Base-by-base conservation (phyloP, 2,113 vertebrate genomes). In the Desmodus rotundus region DNA sequence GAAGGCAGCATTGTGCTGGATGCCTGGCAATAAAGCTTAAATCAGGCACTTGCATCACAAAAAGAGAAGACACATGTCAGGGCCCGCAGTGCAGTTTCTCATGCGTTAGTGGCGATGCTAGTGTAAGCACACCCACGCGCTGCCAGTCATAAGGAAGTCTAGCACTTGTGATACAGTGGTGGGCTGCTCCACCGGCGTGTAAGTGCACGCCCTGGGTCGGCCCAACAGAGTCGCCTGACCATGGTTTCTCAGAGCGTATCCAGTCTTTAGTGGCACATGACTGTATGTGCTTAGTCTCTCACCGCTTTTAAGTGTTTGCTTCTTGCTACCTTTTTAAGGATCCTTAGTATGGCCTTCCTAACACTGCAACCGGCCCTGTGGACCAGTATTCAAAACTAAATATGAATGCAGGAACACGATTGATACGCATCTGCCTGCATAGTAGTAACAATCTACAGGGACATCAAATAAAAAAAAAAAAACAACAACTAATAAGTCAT, bases 371-470 rank as follows among this genome's bases (percentile, higher is more conserved):
- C 41, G 45, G 24, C 36, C 67, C 2, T 33, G 9, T 54, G 16
- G n/a, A 45, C 19, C 36, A 31, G n/a, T 7, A n/a, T 52, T 54
- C 63, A 24, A 85, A 50, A 61, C 45, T 54, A 33, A 28, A 52
- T 47, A 13, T 3, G 2, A 5, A 36, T 24, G 54, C 24, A 33
- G 20, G 26, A 63, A 70, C 15, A 26, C 9, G 2, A 47, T 17
- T 41, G 31, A 65, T 41, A n/a, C 12, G 31, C 0, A 2, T 33
- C 31, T 84, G 7, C 4, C 24, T 0, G 52, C 16, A 31, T 2
- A 33, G 15, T 47, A n/a, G 14, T 56, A 38, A 52, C 2, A 47
- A 41, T 58, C 9, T 47, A 38, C 14, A 36, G 26, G 12, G 31
- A 36, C 1, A 47, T 14, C 56, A 56, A 74, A 58, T 45, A 54